phyloP scores from a whole-genome alignment of 2,888 invertebrate species.

The Bibio marci region DNA sequence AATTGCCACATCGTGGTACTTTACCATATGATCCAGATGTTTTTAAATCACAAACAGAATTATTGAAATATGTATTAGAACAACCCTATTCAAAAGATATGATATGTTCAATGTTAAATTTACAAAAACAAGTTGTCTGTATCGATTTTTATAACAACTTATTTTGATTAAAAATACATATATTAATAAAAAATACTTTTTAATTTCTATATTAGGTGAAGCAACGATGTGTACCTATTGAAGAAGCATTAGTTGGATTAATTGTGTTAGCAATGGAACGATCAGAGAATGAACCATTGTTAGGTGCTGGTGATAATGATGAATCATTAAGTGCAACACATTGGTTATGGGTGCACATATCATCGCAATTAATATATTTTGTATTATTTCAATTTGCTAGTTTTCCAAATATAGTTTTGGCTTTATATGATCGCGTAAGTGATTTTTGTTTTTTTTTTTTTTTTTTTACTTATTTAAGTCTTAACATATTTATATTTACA shows the following conservation, averaged over 20 bases:
- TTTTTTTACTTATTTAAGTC: too few species aligned
- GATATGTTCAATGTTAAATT: slow-evolving; percentile 86
- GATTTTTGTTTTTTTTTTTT: neutral
- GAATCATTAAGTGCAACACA: slow-evolving; percentile 32
- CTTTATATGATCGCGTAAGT: slow-evolving; percentile 62
- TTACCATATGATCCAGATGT: slow-evolving; percentile 81
- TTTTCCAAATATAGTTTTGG: slow-evolving; percentile 82
- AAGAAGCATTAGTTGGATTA: slow-evolving; percentile 82
- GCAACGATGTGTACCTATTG: slow-evolving; percentile 71
- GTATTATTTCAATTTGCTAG: slow-evolving; percentile 87
- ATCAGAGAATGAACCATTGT: slow-evolving; percentile 49
- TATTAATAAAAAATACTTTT: too few species aligned
- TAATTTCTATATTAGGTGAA: slow-evolving; percentile 39
- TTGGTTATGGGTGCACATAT: slow-evolving; percentile 84
- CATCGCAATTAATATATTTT: slow-evolving; percentile 87
- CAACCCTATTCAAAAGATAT: slow-evolving; percentile 93
- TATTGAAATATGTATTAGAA: slow-evolving; percentile 77
- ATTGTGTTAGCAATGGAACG: slow-evolving; percentile 85
- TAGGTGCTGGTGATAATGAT: slow-evolving; percentile 38
- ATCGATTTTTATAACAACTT: too few species aligned
- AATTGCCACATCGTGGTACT: slow-evolving; percentile 45
- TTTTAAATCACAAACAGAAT: slow-evolving; percentile 70
- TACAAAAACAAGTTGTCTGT: slow-evolving; percentile 72
- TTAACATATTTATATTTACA: slow-evolving; percentile 19
- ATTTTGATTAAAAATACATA: too few species aligned